Conservation (phyloP, 2,888 invertebrate genomes). For the Ophioninae sp. region DNA sequence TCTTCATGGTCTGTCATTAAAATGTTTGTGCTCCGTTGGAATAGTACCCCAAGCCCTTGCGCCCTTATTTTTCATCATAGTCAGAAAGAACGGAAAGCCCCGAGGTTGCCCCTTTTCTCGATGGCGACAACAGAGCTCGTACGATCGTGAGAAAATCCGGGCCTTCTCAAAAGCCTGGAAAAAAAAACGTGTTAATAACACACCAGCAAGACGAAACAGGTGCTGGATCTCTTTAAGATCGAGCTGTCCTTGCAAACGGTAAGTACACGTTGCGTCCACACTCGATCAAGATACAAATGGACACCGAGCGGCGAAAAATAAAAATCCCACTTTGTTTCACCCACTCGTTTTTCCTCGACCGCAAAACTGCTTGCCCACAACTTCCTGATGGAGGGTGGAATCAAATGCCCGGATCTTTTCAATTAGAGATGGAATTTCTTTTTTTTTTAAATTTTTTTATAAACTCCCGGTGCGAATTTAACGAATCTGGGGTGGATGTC, state of each 20-base stretch:
- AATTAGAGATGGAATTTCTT: background rate
- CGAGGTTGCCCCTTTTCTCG: constrained; percentile 21
- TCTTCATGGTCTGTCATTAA: constrained; percentile 74
- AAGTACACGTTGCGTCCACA: background rate
- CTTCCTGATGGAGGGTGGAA: background rate
- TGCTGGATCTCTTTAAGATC: constrained; percentile 39
- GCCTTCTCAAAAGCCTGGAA: constrained; percentile 25
- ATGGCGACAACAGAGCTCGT: constrained; percentile 16
- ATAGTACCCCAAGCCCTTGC: background rate
- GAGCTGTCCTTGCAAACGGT: constrained; percentile 6
- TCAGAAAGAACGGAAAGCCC: constrained; percentile 41
- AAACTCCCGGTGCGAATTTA: background rate
- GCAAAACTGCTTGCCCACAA: background rate
- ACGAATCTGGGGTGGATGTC: background rate
- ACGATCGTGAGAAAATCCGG: constrained; percentile 72
- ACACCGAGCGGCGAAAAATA: constrained; percentile 11
- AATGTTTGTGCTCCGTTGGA: constrained; percentile 66
- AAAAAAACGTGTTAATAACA: constrained; percentile 56
- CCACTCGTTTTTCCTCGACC: background rate
- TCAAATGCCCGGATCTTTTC: background rate
- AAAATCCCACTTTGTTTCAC: background rate
- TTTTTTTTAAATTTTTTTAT: background rate
- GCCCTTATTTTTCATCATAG: constrained; percentile 55
- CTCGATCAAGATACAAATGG: background rate
- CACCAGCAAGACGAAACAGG: constrained; percentile 35